A percentile compares a stretch with the other conserved stretches of the same genome.
phyloP scores from a whole-genome alignment of 2,797 vertebrate genomes.

The Cheirogaleus major region DNA sequence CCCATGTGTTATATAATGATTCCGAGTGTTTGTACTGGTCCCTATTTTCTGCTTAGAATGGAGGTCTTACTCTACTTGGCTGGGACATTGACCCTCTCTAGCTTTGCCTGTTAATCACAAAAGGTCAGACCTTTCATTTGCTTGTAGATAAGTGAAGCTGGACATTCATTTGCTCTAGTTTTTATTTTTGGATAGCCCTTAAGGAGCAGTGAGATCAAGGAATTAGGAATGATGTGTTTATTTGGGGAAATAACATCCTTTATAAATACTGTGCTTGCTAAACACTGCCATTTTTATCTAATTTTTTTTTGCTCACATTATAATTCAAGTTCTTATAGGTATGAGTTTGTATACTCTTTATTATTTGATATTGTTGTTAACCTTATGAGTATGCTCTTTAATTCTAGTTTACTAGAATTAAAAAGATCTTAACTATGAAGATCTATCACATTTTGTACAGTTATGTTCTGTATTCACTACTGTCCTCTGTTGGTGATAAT shows the following conservation, averaged over 20 bases:
- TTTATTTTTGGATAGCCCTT: not conserved
- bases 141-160: not conserved
- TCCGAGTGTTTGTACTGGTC: not conserved
- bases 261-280: not conserved
- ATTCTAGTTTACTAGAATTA: constrained; percentile 17
- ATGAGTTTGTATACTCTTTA: not conserved
- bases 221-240: not conserved
- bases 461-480: not conserved
- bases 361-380: constrained; percentile 6
- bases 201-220: constrained; percentile 13
- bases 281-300: not conserved
- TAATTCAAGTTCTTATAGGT: constrained; percentile 33
- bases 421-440: not conserved
- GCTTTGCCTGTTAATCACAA: not conserved
- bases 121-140: not conserved
- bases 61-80: not conserved
- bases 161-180: not conserved
- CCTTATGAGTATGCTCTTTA: not conserved
- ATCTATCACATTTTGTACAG: not conserved
- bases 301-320: not conserved
- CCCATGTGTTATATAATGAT: not conserved
- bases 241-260: not conserved
- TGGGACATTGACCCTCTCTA: not conserved
- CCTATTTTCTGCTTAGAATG: not conserved
- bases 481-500: constrained; percentile 50